A percentile compares a stretch with the other conserved stretches of the same genome.
phyloP scores from a whole-genome alignment of 2,888 invertebrate species.

The Conus canariensis region DNA sequence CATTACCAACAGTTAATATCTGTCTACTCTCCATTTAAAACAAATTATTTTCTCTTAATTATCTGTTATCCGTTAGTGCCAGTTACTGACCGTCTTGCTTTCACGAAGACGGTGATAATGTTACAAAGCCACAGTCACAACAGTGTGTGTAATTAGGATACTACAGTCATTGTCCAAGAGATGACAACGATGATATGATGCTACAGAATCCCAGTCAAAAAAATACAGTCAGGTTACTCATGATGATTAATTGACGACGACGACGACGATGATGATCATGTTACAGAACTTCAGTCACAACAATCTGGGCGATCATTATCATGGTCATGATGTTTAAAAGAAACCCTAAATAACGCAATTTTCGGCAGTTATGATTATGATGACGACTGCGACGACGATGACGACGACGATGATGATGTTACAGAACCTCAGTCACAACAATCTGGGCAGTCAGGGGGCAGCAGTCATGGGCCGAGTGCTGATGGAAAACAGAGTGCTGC shows the following conservation, averaged over 20 bases:
- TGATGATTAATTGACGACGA: conserved; percentile 20
- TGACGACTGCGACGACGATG: conserved; percentile 1
- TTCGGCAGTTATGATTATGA: background rate
- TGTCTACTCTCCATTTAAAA: no score
- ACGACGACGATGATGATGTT: conserved; percentile 21
- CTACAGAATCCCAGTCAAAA: conserved; percentile 40
- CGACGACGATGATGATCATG: conserved; percentile 16
- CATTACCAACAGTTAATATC: no score
- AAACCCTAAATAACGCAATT: background rate
- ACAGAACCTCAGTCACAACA: conserved; percentile 36
- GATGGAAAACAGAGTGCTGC: conserved; percentile 39
- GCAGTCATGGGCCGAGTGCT: conserved; percentile 40
- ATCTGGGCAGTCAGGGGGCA: conserved; percentile 45
- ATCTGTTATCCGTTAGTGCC: no score
- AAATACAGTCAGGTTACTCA: conserved; percentile 19
- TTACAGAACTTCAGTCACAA: background rate
- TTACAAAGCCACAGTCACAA: conserved; percentile 32
- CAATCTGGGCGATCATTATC: background rate
- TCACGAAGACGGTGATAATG: conserved; percentile 13
- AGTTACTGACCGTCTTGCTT: no score
- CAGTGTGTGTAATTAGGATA: conserved; percentile 39
- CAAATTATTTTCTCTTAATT: no score
- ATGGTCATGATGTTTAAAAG: background rate
- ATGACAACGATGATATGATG: conserved; percentile 13
- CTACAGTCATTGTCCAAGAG: conserved; percentile 35